phyloP scores from a whole-genome alignment of 2,113 vertebrate species.

The Balaeniceps rex region DNA sequence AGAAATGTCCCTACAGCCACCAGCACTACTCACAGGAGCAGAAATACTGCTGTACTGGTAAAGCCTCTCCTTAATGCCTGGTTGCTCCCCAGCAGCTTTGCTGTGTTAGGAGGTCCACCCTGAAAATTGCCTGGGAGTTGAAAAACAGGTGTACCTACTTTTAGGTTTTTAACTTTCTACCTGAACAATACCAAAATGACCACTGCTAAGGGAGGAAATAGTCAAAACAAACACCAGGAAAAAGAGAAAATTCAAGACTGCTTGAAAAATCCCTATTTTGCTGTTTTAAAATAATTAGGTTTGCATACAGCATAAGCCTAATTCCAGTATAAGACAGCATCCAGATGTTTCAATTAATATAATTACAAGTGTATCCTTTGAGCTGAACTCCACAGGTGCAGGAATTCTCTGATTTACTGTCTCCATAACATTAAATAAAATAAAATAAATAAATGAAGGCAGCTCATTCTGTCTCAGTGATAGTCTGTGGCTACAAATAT shows the following conservation, averaged over 20 bases:
- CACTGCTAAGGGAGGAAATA: neutral
- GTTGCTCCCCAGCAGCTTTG: neutral
- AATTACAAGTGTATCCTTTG: neutral
- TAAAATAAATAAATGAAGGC: neutral
- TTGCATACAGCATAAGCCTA: neutral
- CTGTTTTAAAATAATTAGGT: neutral
- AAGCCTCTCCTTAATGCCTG: neutral
- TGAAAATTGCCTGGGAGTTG: neutral
- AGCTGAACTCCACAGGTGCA: neutral
- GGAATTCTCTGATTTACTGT: neutral
- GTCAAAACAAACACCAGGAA: neutral
- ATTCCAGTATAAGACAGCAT: neutral
- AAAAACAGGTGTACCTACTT: neutral
- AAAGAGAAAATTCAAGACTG: neutral
- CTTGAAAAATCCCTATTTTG: neutral
- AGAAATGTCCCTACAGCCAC: fast-evolving
- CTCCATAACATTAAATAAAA: neutral
- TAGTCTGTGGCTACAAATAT: neutral
- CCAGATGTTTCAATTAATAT: neutral
- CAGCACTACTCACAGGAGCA: fast-evolving
- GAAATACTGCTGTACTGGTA: fast-evolving
- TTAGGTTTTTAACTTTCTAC: neutral
- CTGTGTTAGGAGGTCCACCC: neutral
- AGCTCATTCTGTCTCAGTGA: neutral
- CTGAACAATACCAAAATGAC: neutral